Evolutionary conservation across 2,797 vertebrate genomes (phyloP), one percentile per base, ranked within the genome.

Genomic region (Gallirallus australis): DNA sequence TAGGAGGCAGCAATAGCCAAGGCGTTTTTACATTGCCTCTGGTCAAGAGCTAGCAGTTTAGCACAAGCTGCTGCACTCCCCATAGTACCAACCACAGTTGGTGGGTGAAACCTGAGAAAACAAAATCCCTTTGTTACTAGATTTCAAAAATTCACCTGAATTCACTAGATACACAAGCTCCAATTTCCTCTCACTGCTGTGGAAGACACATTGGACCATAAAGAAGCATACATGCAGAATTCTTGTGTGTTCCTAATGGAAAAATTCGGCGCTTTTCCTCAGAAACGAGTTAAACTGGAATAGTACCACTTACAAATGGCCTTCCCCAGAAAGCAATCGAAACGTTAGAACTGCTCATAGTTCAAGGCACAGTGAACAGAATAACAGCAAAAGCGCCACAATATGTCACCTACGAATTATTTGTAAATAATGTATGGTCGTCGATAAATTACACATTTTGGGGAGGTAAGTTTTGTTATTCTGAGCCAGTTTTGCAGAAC

Each of bases 1-100:
- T 98, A 99, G 66, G 99, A 99, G 13, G 98, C 98, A 19, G 99
- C 99, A 8, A 99, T 98, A 11, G 99, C 99, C 97, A 99, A 97
- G 56, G 99, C 98, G 5, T 99, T 98, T 70, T 93, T 92, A 77
- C 98, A 99, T 95, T 99, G 97, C 12, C 90, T 35, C 15, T 93
- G 93, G 50, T 98, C 97, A 77, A 99, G 98, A 77, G 96, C 97
- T 70, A 99, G 94, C 82, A 99, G 97, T 97, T 99, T 99, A 50
- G 99, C 98, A 2, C 98, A 98, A 27, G 99, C 99, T 27, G 99
- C 99, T 4, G 99, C 98, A 27, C 99, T 99, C 11, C 99, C 99
- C 98, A 99, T 98, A 19, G 99, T 99, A 31, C 99, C 99, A 4
- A 99, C 99, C 33, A 99, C 98, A 6, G 98, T 98, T 0, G 99